A percentile compares a stretch with the other conserved stretches of the same genome.
phyloP scores from a whole-genome alignment of 2,113 vertebrate species.

The Thymallus thymallus region DNA sequence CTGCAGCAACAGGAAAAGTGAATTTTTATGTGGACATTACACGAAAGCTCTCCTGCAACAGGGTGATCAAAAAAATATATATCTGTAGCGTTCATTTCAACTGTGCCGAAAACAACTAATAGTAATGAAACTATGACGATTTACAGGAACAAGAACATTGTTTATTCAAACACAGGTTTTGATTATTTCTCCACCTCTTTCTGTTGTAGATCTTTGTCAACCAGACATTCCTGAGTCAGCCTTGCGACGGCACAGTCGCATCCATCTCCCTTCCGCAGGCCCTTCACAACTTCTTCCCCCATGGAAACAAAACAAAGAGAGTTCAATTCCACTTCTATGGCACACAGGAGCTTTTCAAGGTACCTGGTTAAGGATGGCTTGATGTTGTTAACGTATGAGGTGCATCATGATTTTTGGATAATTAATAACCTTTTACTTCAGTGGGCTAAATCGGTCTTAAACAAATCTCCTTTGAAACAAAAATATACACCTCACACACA shows the following conservation, averaged over 20 bases:
- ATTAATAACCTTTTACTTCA: background rate
- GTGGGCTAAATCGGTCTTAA: no score
- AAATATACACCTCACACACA: no score
- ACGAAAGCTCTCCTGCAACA: no score
- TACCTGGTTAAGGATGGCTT: slow-evolving; percentile 37
- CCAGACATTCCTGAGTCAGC: slow-evolving; percentile 50
- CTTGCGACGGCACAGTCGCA: slow-evolving; percentile 54
- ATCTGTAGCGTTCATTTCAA: background rate
- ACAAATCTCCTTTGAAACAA: no score
- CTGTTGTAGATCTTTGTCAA: slow-evolving; percentile 73
- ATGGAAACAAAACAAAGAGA: slow-evolving; percentile 43
- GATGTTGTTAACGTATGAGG: background rate
- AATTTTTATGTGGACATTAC: no score
- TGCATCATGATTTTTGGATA: background rate
- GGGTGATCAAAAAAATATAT: no score
- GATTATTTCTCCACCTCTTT: background rate
- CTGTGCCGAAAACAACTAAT: slow-evolving; percentile 1
- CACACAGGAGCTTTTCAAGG: slow-evolving; percentile 78
- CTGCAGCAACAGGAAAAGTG: no score
- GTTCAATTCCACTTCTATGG: slow-evolving; percentile 88
- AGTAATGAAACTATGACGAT: background rate
- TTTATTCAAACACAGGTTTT: no score
- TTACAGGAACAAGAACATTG: background rate
- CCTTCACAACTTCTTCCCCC: slow-evolving; percentile 62
- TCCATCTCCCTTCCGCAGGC: slow-evolving; percentile 78